Evolutionary conservation across 2,888 invertebrate species (phyloP), one percentile per base, ranked within the genome.

Genomic region (Tricholauxania praeusta): DNA sequence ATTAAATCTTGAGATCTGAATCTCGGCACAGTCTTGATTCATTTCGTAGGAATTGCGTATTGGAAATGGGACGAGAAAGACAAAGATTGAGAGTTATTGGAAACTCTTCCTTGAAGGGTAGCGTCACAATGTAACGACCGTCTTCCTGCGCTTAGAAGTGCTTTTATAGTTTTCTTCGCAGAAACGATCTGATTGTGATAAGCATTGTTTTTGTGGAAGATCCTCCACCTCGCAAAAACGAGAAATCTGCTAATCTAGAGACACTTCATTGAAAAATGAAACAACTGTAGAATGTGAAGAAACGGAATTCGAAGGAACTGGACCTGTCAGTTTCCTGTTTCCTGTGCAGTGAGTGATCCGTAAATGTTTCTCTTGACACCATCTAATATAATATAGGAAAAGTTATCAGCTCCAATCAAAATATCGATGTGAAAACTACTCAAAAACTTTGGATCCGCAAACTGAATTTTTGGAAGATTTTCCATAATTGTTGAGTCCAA

Each of bases 211-310:
- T 57, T 55, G 70, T 32, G 73, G 67, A 48, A 67, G 39, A 15
- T 68, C 55, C 48, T 68, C 72, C 57, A 62, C 73, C 64, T 71
- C 64, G 68, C 72, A 74, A 74, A 74, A 74, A 19, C 64, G 68
- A 17, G 67, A 53, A 67, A 72, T 72, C 28, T 52, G 15, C 14
- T 53, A 19, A 47, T 72, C 67, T 7, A 72, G 15, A 10, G 72
- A 62, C 3, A 72, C 62, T 62, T 72, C 67, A 64, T 62, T 53
- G 19, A 64, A n/a, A n/a, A n/a, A n/a, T n/a, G n/a, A n/a, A n/a
- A n/a, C n/a, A n/a, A n/a, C n/a, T n/a, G n/a, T n/a, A n/a, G n/a
- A n/a, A n/a, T n/a, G n/a, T n/a, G n/a, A n/a, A n/a, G n/a, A n/a
- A n/a, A n/a, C n/a, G n/a, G n/a, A n/a, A n/a, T n/a, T n/a, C n/a